Evolutionary conservation across 2,797 vertebrate genomes (phyloP), one percentile per base, ranked within the genome.

Genomic region (Gallinago solitaria): DNA sequence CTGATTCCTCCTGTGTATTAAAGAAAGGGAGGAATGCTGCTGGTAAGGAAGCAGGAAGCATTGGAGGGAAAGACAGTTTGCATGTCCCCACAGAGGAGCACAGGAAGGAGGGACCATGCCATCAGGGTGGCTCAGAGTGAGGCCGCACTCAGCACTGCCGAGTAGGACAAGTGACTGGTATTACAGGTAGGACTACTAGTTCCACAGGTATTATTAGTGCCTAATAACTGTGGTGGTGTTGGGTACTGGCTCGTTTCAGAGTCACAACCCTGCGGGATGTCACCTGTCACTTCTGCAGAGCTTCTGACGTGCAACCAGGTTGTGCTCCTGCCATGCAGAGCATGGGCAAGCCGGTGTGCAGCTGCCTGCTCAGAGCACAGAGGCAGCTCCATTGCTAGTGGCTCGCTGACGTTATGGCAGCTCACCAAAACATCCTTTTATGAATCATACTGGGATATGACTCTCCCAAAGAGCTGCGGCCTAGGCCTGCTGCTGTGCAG

Each of bases 261-360:
- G 84, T 19, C 70, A 54, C 1, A 0, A 21, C 67, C 53, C 54
- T 54, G 83, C 0, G 4, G 83, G 92, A 27, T 79, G 86, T 69
- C 84, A 61, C 51, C 61, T 57, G 69, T 75, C 74, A 10, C 90
- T 67, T 70, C 77, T 65, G 69, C 74, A 43, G 13, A 60, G 41
- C 69, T 48, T 8, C 73, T 64, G 64, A 59, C 3, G 9, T 15
- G 33, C 69, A 32, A 59, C 50, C 33, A 27, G 57, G 47, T 1
- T n/a, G 41, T 48, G 86, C 15, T 68, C 15, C 76, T 9, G 50
- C 37, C 0, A 0, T 77, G 11, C 1, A 4, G 61, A 0, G 1
- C 0, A 4, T 48, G 61, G 67, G 16, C 76, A 53, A 13, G 56
- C 68, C 35, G 1, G 4, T 3, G 0, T 4, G 50, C 0, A 2